phyloP scores from a whole-genome alignment of 30 jellyfish, hydroid and myxozoan genomes.

The Chironex yamaguchii region DNA sequence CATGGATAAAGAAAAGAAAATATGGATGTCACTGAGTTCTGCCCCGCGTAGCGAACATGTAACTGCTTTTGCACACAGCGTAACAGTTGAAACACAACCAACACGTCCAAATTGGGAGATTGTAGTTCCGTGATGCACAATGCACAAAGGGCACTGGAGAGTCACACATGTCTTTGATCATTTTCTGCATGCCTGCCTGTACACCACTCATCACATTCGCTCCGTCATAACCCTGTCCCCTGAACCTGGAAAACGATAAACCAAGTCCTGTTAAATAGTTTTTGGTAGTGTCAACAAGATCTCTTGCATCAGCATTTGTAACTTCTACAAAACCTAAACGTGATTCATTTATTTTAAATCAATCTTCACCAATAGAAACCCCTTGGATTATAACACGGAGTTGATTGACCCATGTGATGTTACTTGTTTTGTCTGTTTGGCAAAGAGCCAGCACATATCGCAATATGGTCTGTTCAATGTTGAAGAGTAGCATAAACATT shows the following conservation, averaged over 20 bases:
- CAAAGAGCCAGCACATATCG: slow-evolving; percentile 45
- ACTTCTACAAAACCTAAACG: too few species aligned
- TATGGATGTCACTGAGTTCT: too few species aligned
- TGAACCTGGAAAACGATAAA: not conserved
- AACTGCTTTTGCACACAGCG: too few species aligned
- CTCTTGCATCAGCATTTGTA: too few species aligned
- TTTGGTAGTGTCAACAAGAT: too few species aligned
- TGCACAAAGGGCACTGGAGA: not conserved
- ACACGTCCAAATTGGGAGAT: too few species aligned
- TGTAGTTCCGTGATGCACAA: not conserved
- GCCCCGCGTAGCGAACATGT: too few species aligned
- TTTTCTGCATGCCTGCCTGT: not conserved
- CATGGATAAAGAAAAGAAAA: too few species aligned
- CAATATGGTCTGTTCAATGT: slow-evolving; percentile 22
- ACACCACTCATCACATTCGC: not conserved
- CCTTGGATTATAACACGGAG: slow-evolving; percentile 20
- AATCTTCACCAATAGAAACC: too few species aligned
- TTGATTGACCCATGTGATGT: slow-evolving; percentile 15
- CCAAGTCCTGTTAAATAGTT: not conserved
- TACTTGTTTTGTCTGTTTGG: slow-evolving; percentile 32
- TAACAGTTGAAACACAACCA: too few species aligned
- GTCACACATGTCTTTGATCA: not conserved
- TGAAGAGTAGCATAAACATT: slow-evolving; percentile 28
- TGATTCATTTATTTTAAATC: too few species aligned
- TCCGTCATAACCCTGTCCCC: not conserved